Conservation (phyloP, 2,888 invertebrate species). For the Aleiodes testaceus region DNA sequence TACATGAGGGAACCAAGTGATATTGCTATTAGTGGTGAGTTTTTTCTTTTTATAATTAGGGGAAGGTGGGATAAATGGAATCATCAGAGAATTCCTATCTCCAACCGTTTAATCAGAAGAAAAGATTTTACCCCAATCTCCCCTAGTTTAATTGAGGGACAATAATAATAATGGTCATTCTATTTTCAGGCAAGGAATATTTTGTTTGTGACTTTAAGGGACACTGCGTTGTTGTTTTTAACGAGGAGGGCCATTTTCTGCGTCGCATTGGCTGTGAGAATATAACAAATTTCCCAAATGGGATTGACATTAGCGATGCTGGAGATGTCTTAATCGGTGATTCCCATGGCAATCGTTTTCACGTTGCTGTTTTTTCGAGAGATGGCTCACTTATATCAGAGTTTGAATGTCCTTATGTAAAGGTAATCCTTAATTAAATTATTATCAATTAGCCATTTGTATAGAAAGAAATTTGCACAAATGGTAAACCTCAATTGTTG, state of each 20-base stretch:
- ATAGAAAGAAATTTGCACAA: not conserved
- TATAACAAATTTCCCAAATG: conserved; percentile 97
- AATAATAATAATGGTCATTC: conserved; percentile 17
- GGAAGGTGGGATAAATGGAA: no score
- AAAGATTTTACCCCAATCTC: no score
- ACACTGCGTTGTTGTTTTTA: conserved; percentile 97
- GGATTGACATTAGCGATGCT: conserved; percentile 97
- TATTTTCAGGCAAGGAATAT: conserved; percentile 85
- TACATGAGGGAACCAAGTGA: conserved; percentile 98
- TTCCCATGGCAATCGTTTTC: conserved; percentile 97
- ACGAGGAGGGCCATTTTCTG: conserved; percentile 92
- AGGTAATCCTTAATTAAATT: conserved; percentile 77
- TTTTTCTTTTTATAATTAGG: conserved; percentile 3
- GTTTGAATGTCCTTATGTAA: conserved; percentile 97
- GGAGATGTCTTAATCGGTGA: conserved; percentile 97
- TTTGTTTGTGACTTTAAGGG: conserved; percentile 99
- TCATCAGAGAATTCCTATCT: no score
- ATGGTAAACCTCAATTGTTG: not conserved
- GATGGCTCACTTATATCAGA: conserved; percentile 91
- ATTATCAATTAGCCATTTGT: no score
- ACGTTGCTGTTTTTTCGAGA: conserved; percentile 95
- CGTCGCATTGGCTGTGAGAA: conserved; percentile 96
- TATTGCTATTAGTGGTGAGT: conserved; percentile 90
- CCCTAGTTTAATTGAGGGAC: not conserved
- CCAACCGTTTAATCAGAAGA: no score